Base-by-base conservation (phyloP, 92 coral and sea anemone genomes). In the Isaurus tuberculatus region DNA sequence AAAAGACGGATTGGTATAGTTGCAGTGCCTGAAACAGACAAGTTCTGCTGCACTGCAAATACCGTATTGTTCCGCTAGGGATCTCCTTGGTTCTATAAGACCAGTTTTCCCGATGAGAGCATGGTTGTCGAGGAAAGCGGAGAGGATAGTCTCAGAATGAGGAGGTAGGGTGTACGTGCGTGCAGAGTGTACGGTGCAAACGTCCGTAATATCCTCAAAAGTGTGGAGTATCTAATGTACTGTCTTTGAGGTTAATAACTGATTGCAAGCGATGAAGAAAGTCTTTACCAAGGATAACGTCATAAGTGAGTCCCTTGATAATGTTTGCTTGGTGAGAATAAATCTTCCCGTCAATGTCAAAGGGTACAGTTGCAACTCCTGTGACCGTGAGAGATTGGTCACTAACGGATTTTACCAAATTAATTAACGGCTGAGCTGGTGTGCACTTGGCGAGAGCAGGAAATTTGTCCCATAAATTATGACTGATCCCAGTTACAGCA, bases 1-100 rank as follows among this genome's bases (percentile, higher is more conserved):
- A 85, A 6, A 3, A 89, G 36, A 2, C 92, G 83, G 36, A 89
- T 46, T n/a, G 90, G 92, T 68, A 89, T 79, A 0, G 86, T 86
- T 25, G 82, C n/a, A 1, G 58, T 7, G 3, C 74, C 79, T 0
- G 89, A 80, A 5, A 80, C 79, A 33, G 2, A 73, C 88, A 9
- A 86, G 37, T 20, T 65, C 73, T 0, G 86, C 23, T 0, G 90
- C 71, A 23, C 89, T 84, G 32, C 86, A 81, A 5, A 89, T 36
- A 15, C 85, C 23, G 74, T 86, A 64, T 9, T 67, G 40, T 5
- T 55, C 28, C 57, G 32, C 25, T 71, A 51, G 58, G 20, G 15
- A 28, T 2, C 49, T 37, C 20, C 51, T 84, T 23, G 88, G 83
- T 17, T 85, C 75, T 10, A 58, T 55, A 2, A 85, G 17, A 0